Evolutionary conservation across 2,113 vertebrate genomes (phyloP), one percentile per base, ranked within the genome.

Genomic region (Bubo scandiacus): DNA sequence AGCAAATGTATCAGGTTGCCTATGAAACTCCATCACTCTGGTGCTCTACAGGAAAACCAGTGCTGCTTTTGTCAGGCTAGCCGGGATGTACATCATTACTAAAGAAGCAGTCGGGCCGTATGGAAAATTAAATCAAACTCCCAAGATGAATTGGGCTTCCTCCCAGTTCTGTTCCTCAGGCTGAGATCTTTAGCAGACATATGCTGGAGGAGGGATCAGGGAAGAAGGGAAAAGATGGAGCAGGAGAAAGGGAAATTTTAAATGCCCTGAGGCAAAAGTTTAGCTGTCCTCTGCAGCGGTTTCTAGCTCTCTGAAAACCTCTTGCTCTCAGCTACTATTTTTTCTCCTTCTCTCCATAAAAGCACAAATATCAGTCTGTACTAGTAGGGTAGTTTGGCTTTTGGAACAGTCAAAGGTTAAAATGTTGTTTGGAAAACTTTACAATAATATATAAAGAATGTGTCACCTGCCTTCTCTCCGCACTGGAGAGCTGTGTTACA

Each of bases 111-210:
- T 47, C 1, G 0, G 38, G 34, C 51, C 0, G 29, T 38, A 87
- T 43, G 83, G 86, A 94, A 96, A 94, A 90, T 90, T 36, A 94
- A 78, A 88, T 71, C 86, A 57, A 63, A 52, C 51, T 81, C 87
- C 78, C 40, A 78, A 67, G 61, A 79, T 68, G 73, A 96, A 65
- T 4, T 95, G 80, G 88, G 88, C 80, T 71, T 88, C 54, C 42
- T 88, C 85, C 92, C 85, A 94, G 85, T 81, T 78, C 51, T 93
- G 52, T 26, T 96, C 55, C 27, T 72, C 47, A 52, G 34, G 27
- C 67, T 94, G 86, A 95, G 77, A 75, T 79, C 47, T 95, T 96
- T 86, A 81, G 75, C 86, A 96, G 90, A 59, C 83, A 6, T 45
- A 4, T 40, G 27, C 61, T 81, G 65, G 54, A 80, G 51, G 36